A percentile compares a stretch with the other conserved stretches of the same genome.
These are phyloP conservation scores for Streptopelia turtur DNA, from an alignment of 2,797 vertebrate genomes.

Conservation along the genomic window DNA sequence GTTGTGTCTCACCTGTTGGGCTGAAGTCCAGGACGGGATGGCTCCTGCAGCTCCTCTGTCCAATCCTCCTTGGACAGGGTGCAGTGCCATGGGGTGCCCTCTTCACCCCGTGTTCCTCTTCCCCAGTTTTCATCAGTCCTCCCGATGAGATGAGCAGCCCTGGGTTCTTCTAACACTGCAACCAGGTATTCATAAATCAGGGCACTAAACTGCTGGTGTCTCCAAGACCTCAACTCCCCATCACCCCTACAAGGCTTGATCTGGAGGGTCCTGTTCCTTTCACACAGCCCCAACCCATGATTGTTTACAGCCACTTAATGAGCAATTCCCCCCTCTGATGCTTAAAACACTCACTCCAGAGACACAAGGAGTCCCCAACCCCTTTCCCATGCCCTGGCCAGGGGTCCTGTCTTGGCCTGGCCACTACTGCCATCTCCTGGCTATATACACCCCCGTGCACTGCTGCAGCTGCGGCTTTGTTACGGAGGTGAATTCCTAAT, in stretches of 20 bases:
- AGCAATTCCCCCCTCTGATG: neutral
- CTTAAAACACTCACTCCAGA: neutral
- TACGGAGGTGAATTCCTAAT: neutral
- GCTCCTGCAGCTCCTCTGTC: neutral
- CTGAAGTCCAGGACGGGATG: fast-evolving
- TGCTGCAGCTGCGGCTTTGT: neutral
- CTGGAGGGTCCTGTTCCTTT: neutral
- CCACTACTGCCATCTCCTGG: constrained; percentile 71
- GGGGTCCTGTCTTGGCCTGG: constrained; percentile 21
- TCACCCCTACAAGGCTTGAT: neutral
- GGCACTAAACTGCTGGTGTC: neutral
- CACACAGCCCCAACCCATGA: neutral
- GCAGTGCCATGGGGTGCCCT: neutral
- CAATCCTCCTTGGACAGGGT: neutral
- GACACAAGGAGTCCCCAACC: neutral
- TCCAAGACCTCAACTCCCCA: neutral
- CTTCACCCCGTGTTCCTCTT: neutral
- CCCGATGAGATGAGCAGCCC: neutral
- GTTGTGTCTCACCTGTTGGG: fast-evolving
- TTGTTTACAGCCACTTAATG: neutral
- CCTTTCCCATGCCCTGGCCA: fast-evolving
- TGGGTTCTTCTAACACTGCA: neutral
- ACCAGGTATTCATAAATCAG: neutral
- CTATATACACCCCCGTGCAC: neutral
- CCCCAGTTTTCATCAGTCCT: neutral